Evolutionary conservation across 2,888 invertebrate genomes (phyloP), one percentile per base, ranked within the genome.

Genomic region (Perizoma flavofasciatum): DNA sequence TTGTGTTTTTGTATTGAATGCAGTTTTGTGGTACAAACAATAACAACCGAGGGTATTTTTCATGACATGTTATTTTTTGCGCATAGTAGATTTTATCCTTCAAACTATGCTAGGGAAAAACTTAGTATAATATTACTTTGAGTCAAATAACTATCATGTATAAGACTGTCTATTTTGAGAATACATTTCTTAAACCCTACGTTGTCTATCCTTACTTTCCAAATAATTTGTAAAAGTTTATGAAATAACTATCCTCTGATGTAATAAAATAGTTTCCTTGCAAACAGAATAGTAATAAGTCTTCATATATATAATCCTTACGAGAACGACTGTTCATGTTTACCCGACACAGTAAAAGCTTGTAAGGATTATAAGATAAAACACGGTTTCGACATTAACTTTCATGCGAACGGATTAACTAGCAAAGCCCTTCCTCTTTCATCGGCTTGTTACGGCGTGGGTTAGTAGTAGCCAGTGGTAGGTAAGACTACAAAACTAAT

Each of bases 21-120:
- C 22, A 22, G 3, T 22, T 22, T 22, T 22, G 22, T 22, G 22
- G 3, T 22, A 22, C 3, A 22, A 22, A 22, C 22, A 22, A 22
- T 22, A 3, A 22, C 22, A 22, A 22, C 22, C 22, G 22, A 22
- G 22, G 22, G 22, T 22, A 22, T 22, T 22, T 22, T 22, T 22
- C 22, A 22, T 3, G 22, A 22, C 9, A 4, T 41, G 41, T 41
- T 41, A 5, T 4, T 41, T 41, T 41, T 10, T 37, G 37, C 4
- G 6, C 37, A 22, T 22, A 22, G 44, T 10, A 44, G 22, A 44
- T 44, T 44, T 11, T 41, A 41, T 41, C 46, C 50, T 22, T 6
- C 7, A 44, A 22, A 22, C 57, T 48, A 22, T 64, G 71, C 76
- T 65, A 76, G 78, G 77, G 80, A 77, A 72, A 66, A 70, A 45